Evolutionary conservation across 2,888 invertebrate species (phyloP).

Genomic region (Uloborus plumipes): DNA sequence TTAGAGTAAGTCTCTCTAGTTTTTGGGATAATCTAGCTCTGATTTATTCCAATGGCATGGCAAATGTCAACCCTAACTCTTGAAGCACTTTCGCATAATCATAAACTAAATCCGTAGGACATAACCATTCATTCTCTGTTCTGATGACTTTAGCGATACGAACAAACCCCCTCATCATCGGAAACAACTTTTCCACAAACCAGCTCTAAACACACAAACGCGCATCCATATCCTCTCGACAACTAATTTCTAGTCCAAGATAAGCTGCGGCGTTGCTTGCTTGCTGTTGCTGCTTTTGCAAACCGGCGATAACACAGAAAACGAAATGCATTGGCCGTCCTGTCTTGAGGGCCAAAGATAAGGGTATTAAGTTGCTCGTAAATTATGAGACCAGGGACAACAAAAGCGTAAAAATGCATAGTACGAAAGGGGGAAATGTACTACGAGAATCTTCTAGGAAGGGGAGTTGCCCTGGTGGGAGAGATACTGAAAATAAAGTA

Average conservation of each 20-base stretch:
- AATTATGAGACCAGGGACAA: conserved; percentile 37
- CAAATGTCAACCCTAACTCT: no score
- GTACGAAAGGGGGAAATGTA: conserved; percentile 18
- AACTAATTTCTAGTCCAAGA: conserved; percentile 32
- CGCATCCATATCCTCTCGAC: not conserved
- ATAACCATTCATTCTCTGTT: no score
- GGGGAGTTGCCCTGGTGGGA: not conserved
- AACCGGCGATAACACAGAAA: conserved; percentile 34
- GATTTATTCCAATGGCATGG: no score
- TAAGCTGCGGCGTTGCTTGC: conserved; percentile 9
- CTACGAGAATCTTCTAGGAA: not conserved
- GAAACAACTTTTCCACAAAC: no score
- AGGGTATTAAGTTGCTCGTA: conserved; percentile 51
- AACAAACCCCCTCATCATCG: no score
- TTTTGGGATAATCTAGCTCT: no score
- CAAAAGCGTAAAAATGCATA: conserved; percentile 55
- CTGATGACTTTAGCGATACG: no score
- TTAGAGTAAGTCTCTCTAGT: no score
- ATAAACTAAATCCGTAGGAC: no score
- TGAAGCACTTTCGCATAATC: no score
- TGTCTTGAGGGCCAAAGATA: conserved; percentile 47
- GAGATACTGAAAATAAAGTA: conserved; percentile 26
- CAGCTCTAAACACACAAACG: no score
- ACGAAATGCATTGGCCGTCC: conserved; percentile 26
- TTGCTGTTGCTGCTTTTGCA: conserved; percentile 21